Percentiles rank a stretch among this genome's conserved stretches.
Conservation (phyloP, 2,797 vertebrate genomes). For the Aphelocoma californica region DNA sequence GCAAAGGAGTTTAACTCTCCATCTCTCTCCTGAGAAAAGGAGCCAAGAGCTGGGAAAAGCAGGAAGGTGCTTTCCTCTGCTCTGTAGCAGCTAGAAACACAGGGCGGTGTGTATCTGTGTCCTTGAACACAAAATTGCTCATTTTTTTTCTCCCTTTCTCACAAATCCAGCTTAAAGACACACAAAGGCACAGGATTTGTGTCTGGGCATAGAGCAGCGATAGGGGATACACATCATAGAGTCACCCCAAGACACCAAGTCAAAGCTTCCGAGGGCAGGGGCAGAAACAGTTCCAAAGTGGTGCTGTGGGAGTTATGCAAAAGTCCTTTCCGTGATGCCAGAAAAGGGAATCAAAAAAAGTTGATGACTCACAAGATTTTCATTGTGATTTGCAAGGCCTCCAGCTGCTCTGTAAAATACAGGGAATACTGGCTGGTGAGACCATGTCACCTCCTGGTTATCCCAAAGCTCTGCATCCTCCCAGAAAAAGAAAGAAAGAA, state of each 20-base stretch:
- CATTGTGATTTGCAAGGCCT: background rate
- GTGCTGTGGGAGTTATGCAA: background rate
- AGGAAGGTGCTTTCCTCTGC: no score
- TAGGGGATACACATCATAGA: no score
- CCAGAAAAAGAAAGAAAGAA: background rate
- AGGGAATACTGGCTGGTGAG: background rate
- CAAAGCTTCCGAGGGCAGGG: background rate
- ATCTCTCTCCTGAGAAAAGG: no score
- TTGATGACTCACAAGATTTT: background rate
- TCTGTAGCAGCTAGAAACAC: no score
- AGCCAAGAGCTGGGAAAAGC: no score
- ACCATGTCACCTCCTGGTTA: background rate
- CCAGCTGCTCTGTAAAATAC: background rate
- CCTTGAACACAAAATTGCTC: no score
- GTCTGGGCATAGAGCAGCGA: no score
- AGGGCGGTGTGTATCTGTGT: no score
- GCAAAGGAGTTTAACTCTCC: no score
- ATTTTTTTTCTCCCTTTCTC: no score
- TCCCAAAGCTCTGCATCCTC: background rate
- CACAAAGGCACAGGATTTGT: no score
- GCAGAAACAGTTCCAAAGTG: background rate
- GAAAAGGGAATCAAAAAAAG: background rate
- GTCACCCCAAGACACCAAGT: background rate
- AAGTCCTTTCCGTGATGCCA: background rate
- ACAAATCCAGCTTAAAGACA: no score